Evolutionary conservation across 2,113 vertebrate genomes (phyloP).

Genomic region (Chloropsis cyanopogon): DNA sequence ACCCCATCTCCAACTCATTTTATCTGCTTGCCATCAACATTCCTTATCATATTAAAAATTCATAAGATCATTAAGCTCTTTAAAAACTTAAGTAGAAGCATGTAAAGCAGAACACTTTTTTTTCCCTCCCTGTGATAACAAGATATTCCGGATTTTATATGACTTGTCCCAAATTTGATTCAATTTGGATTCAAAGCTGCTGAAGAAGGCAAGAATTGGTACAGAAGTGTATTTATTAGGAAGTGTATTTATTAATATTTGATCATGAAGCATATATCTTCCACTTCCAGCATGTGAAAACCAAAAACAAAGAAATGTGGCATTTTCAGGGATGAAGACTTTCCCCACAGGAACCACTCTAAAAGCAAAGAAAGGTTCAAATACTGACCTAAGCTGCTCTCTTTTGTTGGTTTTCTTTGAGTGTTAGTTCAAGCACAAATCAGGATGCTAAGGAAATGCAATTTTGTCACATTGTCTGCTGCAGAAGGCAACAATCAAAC

Average conservation of each 20-base stretch:
- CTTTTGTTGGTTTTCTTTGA: not conserved
- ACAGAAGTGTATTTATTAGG: not conserved
- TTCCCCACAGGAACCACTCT: not conserved
- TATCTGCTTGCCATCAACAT: not conserved
- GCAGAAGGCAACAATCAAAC: not conserved
- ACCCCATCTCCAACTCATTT: rapidly evolving
- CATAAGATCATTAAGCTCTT: not conserved
- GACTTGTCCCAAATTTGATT: not conserved
- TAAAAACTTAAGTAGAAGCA: not conserved
- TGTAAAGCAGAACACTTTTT: not conserved
- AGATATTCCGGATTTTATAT: not conserved
- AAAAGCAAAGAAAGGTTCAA: not conserved
- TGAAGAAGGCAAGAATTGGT: not conserved
- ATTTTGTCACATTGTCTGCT: not conserved
- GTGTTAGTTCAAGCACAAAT: not conserved
- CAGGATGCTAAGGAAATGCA: not conserved
- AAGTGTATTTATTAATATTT: not conserved
- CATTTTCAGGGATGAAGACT: not conserved
- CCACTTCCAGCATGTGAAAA: not conserved
- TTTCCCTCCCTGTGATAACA: not conserved
- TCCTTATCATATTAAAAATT: not conserved
- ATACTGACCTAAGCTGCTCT: not conserved
- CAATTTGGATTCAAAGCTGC: not conserved
- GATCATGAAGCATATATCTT: not conserved
- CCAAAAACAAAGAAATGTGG: not conserved